These are phyloP conservation scores for Engraulis encrasicolus DNA, from an alignment of 2,113 vertebrate species.

Conservation along the genomic window DNA sequence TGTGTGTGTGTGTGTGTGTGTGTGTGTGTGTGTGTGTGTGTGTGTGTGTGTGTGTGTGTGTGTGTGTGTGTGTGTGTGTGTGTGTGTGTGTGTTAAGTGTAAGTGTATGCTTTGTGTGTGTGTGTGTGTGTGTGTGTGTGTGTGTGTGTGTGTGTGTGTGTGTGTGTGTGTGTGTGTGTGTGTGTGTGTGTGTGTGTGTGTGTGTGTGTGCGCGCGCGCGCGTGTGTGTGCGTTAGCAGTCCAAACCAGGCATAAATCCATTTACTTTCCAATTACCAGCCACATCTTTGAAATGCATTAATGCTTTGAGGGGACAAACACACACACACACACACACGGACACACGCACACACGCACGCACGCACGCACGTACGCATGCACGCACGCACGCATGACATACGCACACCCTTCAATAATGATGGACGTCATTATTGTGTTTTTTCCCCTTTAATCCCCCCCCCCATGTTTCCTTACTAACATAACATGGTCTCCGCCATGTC, in stretches of 20 bases:
- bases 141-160: neutral
- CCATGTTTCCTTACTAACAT: neutral
- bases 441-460: conserved; percentile 19
- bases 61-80: no score
- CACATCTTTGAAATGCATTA: conserved; percentile 49
- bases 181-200: no score
- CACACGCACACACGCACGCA: neutral
- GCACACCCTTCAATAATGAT: conserved; percentile 22
- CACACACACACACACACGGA: neutral
- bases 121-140: conserved; percentile 31
- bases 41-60: conserved; percentile 56
- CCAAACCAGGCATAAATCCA: conserved; percentile 55
- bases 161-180: conserved; percentile 54
- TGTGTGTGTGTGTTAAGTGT: no score
- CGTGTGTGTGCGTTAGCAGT: no score
- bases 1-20: conserved; percentile 31
- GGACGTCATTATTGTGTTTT: conserved; percentile 43
- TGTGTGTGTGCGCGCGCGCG: no score
- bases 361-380: neutral
- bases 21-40: neutral
- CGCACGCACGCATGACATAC: neutral
- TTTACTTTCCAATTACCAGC: conserved; percentile 51
- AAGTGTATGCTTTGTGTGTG: conserved; percentile 56
- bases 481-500: neutral
- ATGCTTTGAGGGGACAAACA: conserved; percentile 30